Evolutionary conservation across 2,888 invertebrate genomes (phyloP).

Genomic region (Microchrysa polita): DNA sequence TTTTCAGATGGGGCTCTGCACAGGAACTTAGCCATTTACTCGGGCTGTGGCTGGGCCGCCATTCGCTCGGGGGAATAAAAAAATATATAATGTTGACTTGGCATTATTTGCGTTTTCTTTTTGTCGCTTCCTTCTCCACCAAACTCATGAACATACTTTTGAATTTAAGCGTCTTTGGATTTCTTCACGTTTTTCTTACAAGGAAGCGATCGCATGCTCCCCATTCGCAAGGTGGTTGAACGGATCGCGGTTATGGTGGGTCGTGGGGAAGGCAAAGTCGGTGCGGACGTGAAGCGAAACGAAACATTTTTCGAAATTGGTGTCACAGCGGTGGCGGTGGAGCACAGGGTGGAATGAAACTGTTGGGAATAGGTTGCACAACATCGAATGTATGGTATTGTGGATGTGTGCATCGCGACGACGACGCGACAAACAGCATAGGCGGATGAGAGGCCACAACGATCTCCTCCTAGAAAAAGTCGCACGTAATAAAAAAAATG

Average conservation of each 20-base stretch:
- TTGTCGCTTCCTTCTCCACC: background rate
- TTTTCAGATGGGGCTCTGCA: constrained; percentile 13
- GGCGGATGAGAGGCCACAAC: constrained; percentile 32
- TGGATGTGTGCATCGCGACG: constrained; percentile 31
- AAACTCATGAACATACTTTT: background rate
- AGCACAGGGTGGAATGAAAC: constrained; percentile 37
- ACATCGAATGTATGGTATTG: constrained; percentile 13
- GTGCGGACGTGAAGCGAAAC: constrained; percentile 37
- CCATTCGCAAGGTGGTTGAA: constrained; percentile 22
- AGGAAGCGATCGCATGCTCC: constrained; percentile 45
- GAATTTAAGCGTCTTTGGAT: constrained; percentile 4
- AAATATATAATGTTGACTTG: constrained; percentile 40
- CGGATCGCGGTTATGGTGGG: constrained; percentile 7
- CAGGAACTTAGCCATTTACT: constrained; percentile 1
- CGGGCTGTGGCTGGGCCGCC: constrained; percentile 36
- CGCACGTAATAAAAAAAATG: constrained; percentile 35
- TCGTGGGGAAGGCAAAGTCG: constrained; percentile 21
- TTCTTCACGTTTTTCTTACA: constrained; percentile 38
- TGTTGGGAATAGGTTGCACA: constrained; percentile 11
- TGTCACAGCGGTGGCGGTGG: constrained; percentile 48
- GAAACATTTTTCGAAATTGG: constrained; percentile 48
- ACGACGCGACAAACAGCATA: too few species aligned
- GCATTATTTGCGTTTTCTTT: constrained; percentile 36
- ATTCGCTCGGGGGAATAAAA: background rate
- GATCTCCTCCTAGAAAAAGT: constrained; percentile 47